Conservation (phyloP, 2,113 vertebrate genomes). For the Morone saxatilis region DNA sequence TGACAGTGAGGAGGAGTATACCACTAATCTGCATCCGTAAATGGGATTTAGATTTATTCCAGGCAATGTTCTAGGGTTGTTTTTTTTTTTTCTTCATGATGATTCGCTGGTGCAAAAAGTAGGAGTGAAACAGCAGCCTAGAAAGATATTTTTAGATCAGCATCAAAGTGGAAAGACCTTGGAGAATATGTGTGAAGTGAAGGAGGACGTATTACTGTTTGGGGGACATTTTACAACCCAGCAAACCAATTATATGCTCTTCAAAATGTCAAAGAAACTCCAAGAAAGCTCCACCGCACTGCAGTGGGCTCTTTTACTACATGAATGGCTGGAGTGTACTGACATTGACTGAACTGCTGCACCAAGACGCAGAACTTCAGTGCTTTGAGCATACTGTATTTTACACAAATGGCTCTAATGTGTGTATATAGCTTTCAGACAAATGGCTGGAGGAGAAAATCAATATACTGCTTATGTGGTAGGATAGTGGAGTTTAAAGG, state of each 20-base stretch:
- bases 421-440: slow-evolving; percentile 3
- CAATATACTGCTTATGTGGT: slow-evolving; percentile 17
- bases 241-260: background rate
- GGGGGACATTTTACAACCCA: background rate
- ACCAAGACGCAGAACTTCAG: background rate
- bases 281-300: background rate
- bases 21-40: background rate
- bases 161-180: background rate
- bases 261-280: background rate
- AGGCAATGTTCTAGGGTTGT: background rate
- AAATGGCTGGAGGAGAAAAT: slow-evolving; percentile 35
- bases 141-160: slow-evolving; percentile 36
- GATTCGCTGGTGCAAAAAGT: background rate
- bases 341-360: background rate
- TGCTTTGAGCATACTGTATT: background rate
- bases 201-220: background rate
- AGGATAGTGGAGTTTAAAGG: background rate
- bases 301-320: background rate
- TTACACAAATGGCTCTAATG: background rate
- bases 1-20: background rate
- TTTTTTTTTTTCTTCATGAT: background rate
- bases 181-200: background rate
- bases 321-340: background rate
- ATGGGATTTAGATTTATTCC: background rate
- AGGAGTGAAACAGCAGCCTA: background rate